These are phyloP conservation scores for Lemur catta DNA, from an alignment of 2,797 vertebrate genomes.

Conservation along the genomic window DNA sequence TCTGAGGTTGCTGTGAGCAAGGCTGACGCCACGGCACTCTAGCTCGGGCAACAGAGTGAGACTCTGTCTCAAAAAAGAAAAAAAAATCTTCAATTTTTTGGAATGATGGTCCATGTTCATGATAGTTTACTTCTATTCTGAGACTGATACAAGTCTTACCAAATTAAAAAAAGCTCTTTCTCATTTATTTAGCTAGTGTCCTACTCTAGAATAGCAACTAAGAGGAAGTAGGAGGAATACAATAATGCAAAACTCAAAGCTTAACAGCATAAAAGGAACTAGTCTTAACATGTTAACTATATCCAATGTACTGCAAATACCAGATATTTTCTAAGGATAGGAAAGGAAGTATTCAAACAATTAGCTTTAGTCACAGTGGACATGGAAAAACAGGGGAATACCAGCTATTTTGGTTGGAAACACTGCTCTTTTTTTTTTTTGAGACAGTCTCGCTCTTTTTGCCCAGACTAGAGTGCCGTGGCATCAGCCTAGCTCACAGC, in stretches of 20 bases:
- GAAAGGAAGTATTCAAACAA: conserved; percentile 62
- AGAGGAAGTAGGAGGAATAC: not conserved
- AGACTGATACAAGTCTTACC: conserved; percentile 28
- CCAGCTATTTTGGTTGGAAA: conserved; percentile 39
- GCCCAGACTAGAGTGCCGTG: too few species aligned
- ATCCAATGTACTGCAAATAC: not conserved
- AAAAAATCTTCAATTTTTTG: conserved; percentile 1
- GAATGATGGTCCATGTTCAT: not conserved
- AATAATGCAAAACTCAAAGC: not conserved
- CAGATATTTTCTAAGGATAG: conserved; percentile 42
- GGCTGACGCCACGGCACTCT: too few species aligned
- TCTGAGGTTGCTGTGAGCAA: too few species aligned
- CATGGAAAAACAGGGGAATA: conserved; percentile 78
- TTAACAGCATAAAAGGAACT: not conserved
- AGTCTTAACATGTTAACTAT: conserved; percentile 1
- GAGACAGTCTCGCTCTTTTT: too few species aligned
- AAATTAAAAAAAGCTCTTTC: not conserved
- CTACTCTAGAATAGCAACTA: conserved; percentile 19
- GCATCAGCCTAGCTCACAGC: too few species aligned
- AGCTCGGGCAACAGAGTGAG: too few species aligned
- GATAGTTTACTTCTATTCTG: conserved; percentile 1
- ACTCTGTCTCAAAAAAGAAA: too few species aligned
- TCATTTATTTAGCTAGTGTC: not conserved
- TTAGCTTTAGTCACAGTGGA: conserved; percentile 55
- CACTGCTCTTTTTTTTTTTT: too few species aligned